phyloP scores from a whole-genome alignment of 2,113 vertebrate genomes.

The Lampris incognitus region DNA sequence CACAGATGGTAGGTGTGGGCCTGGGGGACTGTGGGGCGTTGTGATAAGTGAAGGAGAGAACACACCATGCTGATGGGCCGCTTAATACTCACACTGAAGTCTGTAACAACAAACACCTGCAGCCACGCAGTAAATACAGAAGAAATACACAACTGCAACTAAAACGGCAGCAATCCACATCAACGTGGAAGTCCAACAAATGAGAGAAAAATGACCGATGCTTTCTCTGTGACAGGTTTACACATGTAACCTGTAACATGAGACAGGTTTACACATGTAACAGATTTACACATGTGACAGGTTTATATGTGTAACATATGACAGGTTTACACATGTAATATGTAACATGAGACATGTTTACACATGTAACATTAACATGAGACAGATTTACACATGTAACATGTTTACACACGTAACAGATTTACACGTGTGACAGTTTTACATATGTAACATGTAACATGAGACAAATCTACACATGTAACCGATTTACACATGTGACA shows the following conservation, averaged over 20 bases:
- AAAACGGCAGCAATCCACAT: constrained; percentile 28
- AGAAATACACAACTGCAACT: constrained; percentile 13
- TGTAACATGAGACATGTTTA: too few relatives aligned
- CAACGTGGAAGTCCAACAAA: background rate
- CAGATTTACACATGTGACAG: too few relatives aligned
- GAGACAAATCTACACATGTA: too few relatives aligned
- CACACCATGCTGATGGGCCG: constrained; percentile 18
- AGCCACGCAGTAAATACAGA: constrained; percentile 4
- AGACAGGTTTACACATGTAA: too few relatives aligned
- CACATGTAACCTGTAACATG: background rate
- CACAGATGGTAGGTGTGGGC: background rate
- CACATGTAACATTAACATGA: too few relatives aligned
- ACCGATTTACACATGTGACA: too few relatives aligned
- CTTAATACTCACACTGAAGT: constrained; percentile 20
- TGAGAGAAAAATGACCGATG: background rate
- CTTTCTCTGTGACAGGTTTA: background rate
- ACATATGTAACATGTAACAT: too few relatives aligned
- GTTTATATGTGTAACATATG: too few relatives aligned
- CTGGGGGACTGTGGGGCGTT: constrained; percentile 48
- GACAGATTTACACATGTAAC: too few relatives aligned
- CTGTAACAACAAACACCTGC: constrained; percentile 14
- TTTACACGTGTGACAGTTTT: too few relatives aligned
- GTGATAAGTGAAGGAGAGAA: constrained; percentile 17
- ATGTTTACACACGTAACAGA: too few relatives aligned
- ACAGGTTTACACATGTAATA: too few relatives aligned